A percentile compares a stretch with the other conserved stretches of the same genome.
Conservation (phyloP, 1,140 invertebrate species). For the Philopotamus ludificatus region DNA sequence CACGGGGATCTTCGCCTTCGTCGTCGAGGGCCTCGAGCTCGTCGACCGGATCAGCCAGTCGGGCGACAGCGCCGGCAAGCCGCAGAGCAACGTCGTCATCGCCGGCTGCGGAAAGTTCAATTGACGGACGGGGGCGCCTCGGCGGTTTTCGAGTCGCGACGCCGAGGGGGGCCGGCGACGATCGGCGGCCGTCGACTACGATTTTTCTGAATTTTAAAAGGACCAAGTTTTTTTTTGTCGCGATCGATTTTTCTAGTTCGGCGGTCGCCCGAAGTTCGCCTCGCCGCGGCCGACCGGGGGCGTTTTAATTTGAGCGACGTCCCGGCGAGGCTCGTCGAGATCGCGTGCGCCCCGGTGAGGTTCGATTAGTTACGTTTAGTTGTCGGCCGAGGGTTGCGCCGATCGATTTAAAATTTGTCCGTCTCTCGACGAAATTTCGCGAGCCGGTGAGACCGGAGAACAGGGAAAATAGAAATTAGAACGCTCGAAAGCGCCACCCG, state of each 20-base stretch:
- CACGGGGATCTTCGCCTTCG: constrained; percentile 80
- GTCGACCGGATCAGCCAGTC: constrained; percentile 77
- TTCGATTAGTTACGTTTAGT: too few relatives aligned
- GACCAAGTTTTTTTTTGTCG: constrained; percentile 36
- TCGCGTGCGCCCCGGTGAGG: too few relatives aligned
- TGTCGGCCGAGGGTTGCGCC: too few relatives aligned
- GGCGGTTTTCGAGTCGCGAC: constrained; percentile 25
- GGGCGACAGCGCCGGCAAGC: constrained; percentile 75
- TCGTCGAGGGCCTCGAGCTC: constrained; percentile 77
- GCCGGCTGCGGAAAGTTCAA: constrained; percentile 70
- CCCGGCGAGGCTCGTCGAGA: neutral
- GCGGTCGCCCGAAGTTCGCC: too few relatives aligned
- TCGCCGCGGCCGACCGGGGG: constrained; percentile 9
- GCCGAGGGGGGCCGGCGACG: constrained; percentile 18
- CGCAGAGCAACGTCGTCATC: constrained; percentile 72
- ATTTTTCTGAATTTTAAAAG: constrained; percentile 12
- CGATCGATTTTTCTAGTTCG: too few relatives aligned
- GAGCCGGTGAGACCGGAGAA: too few relatives aligned
- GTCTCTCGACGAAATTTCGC: too few relatives aligned
- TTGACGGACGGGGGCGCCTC: constrained; percentile 29
- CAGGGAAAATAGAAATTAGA: too few relatives aligned
- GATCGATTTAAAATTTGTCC: too few relatives aligned
- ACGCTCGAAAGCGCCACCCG: too few relatives aligned
- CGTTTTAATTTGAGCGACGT: constrained; percentile 14
- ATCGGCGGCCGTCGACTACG: neutral